phyloP scores from a whole-genome alignment of 2,888 invertebrate genomes.

The Alsophila aescularia region DNA sequence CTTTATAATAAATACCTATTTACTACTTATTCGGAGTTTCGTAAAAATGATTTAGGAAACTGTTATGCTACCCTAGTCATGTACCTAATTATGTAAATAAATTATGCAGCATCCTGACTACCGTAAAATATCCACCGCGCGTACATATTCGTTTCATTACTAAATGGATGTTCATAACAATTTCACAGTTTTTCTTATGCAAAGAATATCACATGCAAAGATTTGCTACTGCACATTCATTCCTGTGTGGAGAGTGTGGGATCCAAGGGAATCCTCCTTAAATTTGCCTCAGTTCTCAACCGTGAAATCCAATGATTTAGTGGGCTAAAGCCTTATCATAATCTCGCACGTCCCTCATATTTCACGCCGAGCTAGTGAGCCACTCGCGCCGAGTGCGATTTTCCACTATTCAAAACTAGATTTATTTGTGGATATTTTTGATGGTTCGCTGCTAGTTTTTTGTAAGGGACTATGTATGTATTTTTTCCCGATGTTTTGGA shows the following conservation, averaged over 20 bases:
- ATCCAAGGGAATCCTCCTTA: slow-evolving; percentile 57
- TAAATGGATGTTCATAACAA: too few relatives aligned
- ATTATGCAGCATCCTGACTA: too few relatives aligned
- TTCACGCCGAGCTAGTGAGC: slow-evolving; percentile 70
- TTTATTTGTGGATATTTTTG: slow-evolving; percentile 28
- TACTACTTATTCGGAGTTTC: too few relatives aligned
- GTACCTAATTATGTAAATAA: too few relatives aligned
- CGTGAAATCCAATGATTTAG: slow-evolving; percentile 81
- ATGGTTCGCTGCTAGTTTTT: slow-evolving; percentile 6
- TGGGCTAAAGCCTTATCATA: slow-evolving; percentile 77
- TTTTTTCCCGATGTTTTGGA: too few relatives aligned
- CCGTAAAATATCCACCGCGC: too few relatives aligned
- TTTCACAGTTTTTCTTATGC: too few relatives aligned
- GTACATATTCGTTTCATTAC: too few relatives aligned
- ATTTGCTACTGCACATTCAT: slow-evolving; percentile 20
- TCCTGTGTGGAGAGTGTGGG: slow-evolving; percentile 7
- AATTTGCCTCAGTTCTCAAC: slow-evolving; percentile 75
- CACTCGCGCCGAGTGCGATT: slow-evolving; percentile 59
- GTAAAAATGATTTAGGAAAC: too few relatives aligned
- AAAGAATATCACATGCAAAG: too few relatives aligned
- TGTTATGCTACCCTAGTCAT: too few relatives aligned
- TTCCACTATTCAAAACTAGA: slow-evolving; percentile 61
- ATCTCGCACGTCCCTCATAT: slow-evolving; percentile 81
- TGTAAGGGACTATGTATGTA: neutral
- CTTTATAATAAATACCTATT: too few relatives aligned